Evolutionary conservation across 2,888 invertebrate genomes (phyloP).

Genomic region (Myathropa florea): DNA sequence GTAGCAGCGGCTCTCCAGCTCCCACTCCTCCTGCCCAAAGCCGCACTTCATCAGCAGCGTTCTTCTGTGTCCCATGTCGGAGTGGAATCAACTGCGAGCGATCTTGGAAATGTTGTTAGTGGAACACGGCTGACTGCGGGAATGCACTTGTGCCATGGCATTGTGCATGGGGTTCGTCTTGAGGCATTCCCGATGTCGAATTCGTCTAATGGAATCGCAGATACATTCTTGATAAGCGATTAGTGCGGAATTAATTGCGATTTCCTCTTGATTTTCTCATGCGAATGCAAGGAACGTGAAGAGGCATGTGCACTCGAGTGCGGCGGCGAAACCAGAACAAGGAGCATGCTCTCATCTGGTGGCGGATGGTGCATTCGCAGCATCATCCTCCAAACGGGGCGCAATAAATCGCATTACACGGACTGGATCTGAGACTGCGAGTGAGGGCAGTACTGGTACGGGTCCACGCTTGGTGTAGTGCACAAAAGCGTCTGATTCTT

Average conservation of each 20-base stretch:
- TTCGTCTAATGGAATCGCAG: constrained; percentile 60
- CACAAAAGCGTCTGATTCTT: background rate
- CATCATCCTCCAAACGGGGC: background rate
- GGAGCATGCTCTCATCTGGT: background rate
- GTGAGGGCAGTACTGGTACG: too few species aligned
- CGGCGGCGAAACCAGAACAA: background rate
- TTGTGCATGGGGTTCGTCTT: background rate
- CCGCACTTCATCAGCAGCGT: background rate
- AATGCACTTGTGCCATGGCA: background rate
- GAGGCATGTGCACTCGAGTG: constrained; percentile 10
- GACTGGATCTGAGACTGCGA: background rate
- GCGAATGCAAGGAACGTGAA: background rate
- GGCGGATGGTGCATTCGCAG: too few species aligned
- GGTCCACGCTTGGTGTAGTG: too few species aligned
- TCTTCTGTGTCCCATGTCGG: background rate
- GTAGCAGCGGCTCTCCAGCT: background rate
- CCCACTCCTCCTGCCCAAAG: background rate
- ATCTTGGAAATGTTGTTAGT: constrained; percentile 9
- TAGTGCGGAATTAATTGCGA: constrained; percentile 64
- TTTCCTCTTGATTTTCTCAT: constrained; percentile 45
- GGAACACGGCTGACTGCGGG: background rate
- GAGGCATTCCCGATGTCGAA: constrained; percentile 18
- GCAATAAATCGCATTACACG: background rate
- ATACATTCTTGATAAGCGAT: constrained; percentile 58
- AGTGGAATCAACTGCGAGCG: constrained; percentile 10